A percentile compares a stretch with the other conserved stretches of the same genome.
Evolutionary conservation across 2,888 invertebrate species (phyloP).

Genomic region (Amphipyra berbera): DNA sequence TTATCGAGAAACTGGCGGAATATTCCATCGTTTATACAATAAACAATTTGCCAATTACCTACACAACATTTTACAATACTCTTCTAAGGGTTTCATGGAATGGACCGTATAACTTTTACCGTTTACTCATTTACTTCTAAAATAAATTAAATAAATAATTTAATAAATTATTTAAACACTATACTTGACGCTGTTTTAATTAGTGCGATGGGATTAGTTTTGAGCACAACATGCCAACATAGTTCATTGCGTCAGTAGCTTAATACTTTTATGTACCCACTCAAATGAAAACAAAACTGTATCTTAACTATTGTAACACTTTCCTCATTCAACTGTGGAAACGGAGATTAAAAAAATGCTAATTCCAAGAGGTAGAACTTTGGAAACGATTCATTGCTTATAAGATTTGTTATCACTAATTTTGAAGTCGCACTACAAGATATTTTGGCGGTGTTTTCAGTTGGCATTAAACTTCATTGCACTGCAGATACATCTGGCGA

Average conservation of each 20-base stretch:
- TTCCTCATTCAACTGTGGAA: constrained; percentile 24
- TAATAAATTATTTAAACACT: constrained; percentile 85
- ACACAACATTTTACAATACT: constrained; percentile 63
- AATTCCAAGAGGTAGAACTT: constrained; percentile 47
- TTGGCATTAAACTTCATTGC: constrained; percentile 94
- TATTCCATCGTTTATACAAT: constrained; percentile 71
- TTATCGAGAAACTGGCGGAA: constrained; percentile 82
- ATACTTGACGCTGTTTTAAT: constrained; percentile 69
- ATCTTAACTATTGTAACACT: constrained; percentile 54
- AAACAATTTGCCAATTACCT: constrained; percentile 78
- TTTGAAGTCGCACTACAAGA: constrained; percentile 58
- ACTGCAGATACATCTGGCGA: constrained; percentile 95
- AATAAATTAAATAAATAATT: constrained; percentile 89
- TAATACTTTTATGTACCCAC: constrained; percentile 60
- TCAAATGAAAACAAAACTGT: constrained; percentile 55
- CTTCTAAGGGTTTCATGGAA: constrained; percentile 52
- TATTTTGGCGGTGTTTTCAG: constrained; percentile 59
- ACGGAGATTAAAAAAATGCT: constrained; percentile 30
- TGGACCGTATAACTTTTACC: constrained; percentile 62
- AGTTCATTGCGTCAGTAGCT: constrained; percentile 55
- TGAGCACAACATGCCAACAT: constrained; percentile 64
- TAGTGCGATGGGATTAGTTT: constrained; percentile 73
- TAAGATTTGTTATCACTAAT: constrained; percentile 61
- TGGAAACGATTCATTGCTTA: constrained; percentile 54
- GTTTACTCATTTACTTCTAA: constrained; percentile 81